A percentile compares a stretch with the other conserved stretches of the same genome.
These are phyloP conservation scores for Enteromius viviparus DNA, from an alignment of 2,797 vertebrate species.

Conservation along the genomic window DNA sequence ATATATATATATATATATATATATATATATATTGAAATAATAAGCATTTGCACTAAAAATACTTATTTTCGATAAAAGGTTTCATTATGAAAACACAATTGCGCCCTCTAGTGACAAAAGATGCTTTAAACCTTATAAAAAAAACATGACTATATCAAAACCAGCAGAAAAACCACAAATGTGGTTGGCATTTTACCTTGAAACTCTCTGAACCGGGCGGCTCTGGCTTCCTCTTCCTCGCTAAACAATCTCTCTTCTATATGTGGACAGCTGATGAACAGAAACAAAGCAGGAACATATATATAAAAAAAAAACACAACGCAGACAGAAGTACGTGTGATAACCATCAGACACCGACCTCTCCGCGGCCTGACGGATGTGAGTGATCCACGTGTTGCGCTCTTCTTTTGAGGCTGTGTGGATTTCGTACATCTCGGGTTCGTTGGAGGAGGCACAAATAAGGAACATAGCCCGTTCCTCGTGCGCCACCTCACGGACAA, in stretches of 20 bases:
- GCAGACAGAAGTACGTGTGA: not conserved
- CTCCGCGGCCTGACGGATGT: slow-evolving; percentile 84
- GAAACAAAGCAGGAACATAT: not conserved
- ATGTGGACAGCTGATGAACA: slow-evolving; percentile 83
- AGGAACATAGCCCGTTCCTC: slow-evolving; percentile 89
- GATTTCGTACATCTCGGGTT: slow-evolving; percentile 90
- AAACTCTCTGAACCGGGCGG: slow-evolving; percentile 82
- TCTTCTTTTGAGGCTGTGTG: slow-evolving; percentile 84
- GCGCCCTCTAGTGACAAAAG: slow-evolving; percentile 63
- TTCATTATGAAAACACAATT: not conserved
- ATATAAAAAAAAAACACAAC: not conserved
- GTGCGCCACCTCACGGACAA: slow-evolving; percentile 88
- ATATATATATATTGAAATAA: no score
- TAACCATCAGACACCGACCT: slow-evolving; percentile 68
- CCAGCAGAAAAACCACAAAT: not conserved
- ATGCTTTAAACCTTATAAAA: not conserved
- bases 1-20: no score
- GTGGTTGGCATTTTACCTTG: slow-evolving; percentile 80
- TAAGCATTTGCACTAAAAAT: not conserved
- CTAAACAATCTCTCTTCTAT: slow-evolving; percentile 83
- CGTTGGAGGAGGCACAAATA: slow-evolving; percentile 83
- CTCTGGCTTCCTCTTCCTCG: slow-evolving; percentile 84
- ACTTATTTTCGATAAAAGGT: not conserved
- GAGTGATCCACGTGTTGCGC: slow-evolving; percentile 84
- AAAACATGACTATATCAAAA: not conserved